Evolutionary conservation across 2,113 vertebrate genomes (phyloP), one percentile per base, ranked within the genome.

Genomic region (Heliornis fulica): DNA sequence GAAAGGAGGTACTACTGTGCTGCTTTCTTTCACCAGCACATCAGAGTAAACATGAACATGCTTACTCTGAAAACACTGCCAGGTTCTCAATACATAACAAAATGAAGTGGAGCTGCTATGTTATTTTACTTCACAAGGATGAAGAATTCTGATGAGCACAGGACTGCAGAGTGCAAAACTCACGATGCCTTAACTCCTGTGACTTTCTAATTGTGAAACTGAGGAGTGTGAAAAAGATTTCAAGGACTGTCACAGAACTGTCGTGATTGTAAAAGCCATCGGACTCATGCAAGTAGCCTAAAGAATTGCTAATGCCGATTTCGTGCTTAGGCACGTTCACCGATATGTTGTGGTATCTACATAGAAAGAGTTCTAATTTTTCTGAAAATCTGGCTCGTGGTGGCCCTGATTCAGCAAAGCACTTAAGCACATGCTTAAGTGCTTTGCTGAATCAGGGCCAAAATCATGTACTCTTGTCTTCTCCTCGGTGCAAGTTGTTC

Each of bases 401-500:
- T 94, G 94, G 90, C 93, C 94, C 66, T 81, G 79, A 48, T 96
- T 94, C 94, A 96, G 93, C 81, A 80, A 74, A 95, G 91, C 71
- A 16, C 87, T 96, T 96, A 96, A 96, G 92, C 94, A 53, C 6
- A 2, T 75, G 92, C 93, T 94, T 96, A 96, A 97, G 96, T 21
- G 96, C 93, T 96, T 90, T 88, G 69, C 93, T 97, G 96, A 94
- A 95, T 89, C 13, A 1, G 56, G 79, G 88, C 96, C 96, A 97
- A 95, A 93, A 83, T 90, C 83, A 64, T 93, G 96, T 96, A 76
- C 88, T 95, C 69, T 95, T 40, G 11, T 93, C 93, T 97, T 86
- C 83, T 96, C 72, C 96, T 93, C 94, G 31, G 94, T 91, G 94
- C 96, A 96, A 90, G 96, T 90, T 96, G 93, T 96, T 97, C 96